Base-by-base conservation (phyloP, 2,797 vertebrate genomes). In the Takifugu rubripes region DNA sequence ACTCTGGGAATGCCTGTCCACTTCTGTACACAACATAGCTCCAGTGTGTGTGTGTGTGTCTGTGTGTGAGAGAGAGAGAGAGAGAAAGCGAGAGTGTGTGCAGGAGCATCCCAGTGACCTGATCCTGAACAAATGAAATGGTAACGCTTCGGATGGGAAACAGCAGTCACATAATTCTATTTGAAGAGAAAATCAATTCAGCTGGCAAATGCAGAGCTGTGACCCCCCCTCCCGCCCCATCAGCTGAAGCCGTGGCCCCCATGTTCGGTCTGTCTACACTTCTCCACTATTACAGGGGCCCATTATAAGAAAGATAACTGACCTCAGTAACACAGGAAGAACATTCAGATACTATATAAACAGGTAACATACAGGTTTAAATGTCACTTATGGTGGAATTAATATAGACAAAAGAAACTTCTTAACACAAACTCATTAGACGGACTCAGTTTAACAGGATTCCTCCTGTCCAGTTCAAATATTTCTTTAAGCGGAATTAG, bases 161-260 rank as follows among this genome's bases (percentile, higher is more conserved):
- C 73, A 77, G 70, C 59, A 72, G 64, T 17, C 70, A 74, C 55
- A 71, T 82, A 68, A 82, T 83, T 79, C 71, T 69, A 43, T 83
- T 76, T 75, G 66, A 82, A 68, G 64, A 81, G 60, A 79, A 86
- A 88, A 82, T 85, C 79, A 82, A 84, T 84, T 78, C 64, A 76
- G 55, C 68, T 70, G 59, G 63, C 69, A 81, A 84, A 77, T 66
- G 71, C 58, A 50, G 54, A 54, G 63, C 68, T 17, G 11, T 27
- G 46, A 60, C 66, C 55, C 26, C 61, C 5, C 11, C 14, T 11
- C 11, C 11, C 12, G 12, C 36, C 1, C 11, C 36, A 12, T 11
- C 11, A 14, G 36, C 11, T 40, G 36, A 40, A 14, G 36, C 12
- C 36, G 14, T 14, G 36, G 36, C 36, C 36, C 4, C 36, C 36